Conservation (phyloP, 2,888 invertebrate species). For the Anoncus sp. region DNA sequence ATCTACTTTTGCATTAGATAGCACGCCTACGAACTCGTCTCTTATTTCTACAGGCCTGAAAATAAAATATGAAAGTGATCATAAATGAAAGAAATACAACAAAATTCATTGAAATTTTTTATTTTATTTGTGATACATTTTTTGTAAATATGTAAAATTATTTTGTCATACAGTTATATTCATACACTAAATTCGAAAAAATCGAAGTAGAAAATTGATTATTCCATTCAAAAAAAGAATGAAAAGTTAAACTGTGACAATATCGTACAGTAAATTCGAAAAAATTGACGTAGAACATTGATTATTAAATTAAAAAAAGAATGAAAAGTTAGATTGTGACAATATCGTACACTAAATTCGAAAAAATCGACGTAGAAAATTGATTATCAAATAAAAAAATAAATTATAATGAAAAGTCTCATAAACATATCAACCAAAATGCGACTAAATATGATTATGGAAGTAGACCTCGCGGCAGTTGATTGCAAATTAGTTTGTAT, state of each 20-base stretch:
- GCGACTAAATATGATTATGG: constrained; percentile 10
- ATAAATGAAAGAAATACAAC: constrained; percentile 6
- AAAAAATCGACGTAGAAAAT: constrained; percentile 11
- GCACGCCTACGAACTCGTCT: constrained; percentile 11
- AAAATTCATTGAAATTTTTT: constrained; percentile 2
- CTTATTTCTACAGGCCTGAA: constrained; percentile 23
- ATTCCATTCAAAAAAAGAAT: no score
- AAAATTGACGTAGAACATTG: constrained; percentile 6
- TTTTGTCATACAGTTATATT: background rate
- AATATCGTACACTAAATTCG: background rate
- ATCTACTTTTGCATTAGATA: constrained; percentile 7
- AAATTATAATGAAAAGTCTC: constrained; percentile 3
- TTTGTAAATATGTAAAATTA: constrained; percentile 12
- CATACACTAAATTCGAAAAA: no score
- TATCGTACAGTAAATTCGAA: constrained; percentile 2
- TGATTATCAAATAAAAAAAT: background rate
- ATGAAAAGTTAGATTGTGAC: background rate
- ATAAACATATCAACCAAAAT: constrained; percentile 10
- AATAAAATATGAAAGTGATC: constrained; percentile 1
- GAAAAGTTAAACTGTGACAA: constrained; percentile 2
- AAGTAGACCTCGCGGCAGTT: background rate
- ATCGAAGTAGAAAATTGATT: no score
- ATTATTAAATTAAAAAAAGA: background rate
- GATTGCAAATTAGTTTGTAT: constrained; percentile 5
- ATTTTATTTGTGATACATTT: constrained; percentile 10